These are phyloP conservation scores for Orchesella cincta DNA, from an alignment of 1,140 invertebrate genomes.

Conservation along the genomic window DNA sequence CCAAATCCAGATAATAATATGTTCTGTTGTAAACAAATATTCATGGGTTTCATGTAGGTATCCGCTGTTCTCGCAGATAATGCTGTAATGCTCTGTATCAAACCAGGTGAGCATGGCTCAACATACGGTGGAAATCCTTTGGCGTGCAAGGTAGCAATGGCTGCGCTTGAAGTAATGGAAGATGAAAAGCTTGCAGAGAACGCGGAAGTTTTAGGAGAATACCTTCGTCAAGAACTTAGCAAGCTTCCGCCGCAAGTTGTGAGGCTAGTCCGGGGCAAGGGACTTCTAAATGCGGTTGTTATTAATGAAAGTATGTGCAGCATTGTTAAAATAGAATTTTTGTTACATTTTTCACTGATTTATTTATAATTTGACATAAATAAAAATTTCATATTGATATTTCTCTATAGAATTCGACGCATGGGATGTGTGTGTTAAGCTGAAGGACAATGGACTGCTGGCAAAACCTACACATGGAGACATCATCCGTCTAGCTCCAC, in stretches of 20 bases:
- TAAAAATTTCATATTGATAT: too few species aligned
- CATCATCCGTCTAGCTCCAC: conserved; percentile 92
- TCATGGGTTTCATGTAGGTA: too few species aligned
- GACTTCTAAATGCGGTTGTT: conserved; percentile 94
- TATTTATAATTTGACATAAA: too few species aligned
- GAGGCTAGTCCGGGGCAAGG: conserved; percentile 81
- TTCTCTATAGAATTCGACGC: conserved; percentile 71
- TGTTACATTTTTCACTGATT: too few species aligned
- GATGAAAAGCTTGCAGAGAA: conserved; percentile 92
- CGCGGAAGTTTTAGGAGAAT: conserved; percentile 74
- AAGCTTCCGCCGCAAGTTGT: conserved; percentile 75
- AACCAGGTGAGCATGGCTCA: conserved; percentile 94
- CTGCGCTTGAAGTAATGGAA: conserved; percentile 74
- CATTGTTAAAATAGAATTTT: too few species aligned
- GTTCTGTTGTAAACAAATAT: too few species aligned
- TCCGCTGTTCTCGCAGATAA: conserved; percentile 86
- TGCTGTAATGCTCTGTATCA: conserved; percentile 84
- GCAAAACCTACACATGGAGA: conserved; percentile 96
- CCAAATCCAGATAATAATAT: too few species aligned
- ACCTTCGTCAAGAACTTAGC: conserved; percentile 73
- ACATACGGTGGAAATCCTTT: conserved; percentile 98
- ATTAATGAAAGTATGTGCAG: conserved; percentile 82
- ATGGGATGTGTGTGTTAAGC: conserved; percentile 83
- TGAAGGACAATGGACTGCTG: conserved; percentile 86
- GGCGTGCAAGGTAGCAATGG: conserved; percentile 80